Evolutionary conservation across 2,797 vertebrate genomes (phyloP).

Genomic region (Lindbergichthys nudifrons): DNA sequence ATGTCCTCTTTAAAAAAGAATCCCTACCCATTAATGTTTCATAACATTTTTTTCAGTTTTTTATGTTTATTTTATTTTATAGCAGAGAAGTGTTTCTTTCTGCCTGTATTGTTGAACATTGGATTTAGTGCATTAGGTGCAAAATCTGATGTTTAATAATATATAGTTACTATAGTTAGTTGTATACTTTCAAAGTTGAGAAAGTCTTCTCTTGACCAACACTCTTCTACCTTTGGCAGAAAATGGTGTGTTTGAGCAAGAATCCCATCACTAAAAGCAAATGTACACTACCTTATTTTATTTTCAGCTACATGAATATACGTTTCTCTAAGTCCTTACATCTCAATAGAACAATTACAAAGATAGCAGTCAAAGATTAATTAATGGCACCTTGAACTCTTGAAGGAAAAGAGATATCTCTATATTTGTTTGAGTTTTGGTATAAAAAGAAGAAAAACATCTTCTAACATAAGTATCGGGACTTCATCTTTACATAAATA

Average conservation of each 20-base stretch:
- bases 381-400: neutral
- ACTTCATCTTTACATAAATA: neutral
- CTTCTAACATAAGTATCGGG: neutral
- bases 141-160: too few species aligned
- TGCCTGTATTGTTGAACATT: neutral
- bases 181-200: neutral
- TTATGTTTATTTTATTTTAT: neutral
- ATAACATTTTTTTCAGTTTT: neutral
- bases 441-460: neutral
- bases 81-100: neutral
- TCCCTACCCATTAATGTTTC: too few species aligned
- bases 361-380: neutral
- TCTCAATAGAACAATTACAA: neutral
- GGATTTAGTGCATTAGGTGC: neutral
- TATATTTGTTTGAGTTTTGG: neutral
- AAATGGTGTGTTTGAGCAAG: too few species aligned
- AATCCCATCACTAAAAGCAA: too few species aligned
- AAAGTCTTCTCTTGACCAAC: neutral
- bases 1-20: too few species aligned
- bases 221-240: too few species aligned
- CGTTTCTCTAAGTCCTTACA: neutral
- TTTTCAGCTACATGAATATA: neutral
- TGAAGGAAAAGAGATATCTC: neutral
- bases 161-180: too few species aligned
- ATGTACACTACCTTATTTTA: too few species aligned